phyloP scores from a whole-genome alignment of 2,113 vertebrate genomes.

The Megaceryle torquata region DNA sequence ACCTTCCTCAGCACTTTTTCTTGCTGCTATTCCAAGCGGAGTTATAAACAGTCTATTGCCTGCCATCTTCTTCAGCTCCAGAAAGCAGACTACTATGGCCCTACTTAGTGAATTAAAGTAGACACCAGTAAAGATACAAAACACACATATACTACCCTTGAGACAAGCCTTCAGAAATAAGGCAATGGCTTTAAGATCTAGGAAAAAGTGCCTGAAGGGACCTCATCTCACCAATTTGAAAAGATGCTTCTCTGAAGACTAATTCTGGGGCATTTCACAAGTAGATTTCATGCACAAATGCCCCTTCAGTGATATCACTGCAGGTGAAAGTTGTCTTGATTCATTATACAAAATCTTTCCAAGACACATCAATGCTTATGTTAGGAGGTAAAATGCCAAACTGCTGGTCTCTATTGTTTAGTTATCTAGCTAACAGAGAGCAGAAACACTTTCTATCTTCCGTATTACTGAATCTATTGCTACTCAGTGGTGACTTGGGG shows the following conservation, averaged over 20 bases:
- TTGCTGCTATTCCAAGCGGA: background rate
- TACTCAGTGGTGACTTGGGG: background rate
- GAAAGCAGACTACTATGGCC: background rate
- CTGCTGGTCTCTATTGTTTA: background rate
- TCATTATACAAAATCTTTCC: background rate
- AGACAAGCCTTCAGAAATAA: background rate
- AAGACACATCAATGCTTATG: background rate
- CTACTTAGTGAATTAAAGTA: background rate
- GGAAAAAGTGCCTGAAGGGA: background rate
- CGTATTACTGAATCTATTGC: background rate
- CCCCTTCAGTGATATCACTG: background rate
- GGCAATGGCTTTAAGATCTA: background rate
- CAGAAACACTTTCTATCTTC: background rate
- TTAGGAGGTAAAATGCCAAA: too few species aligned
- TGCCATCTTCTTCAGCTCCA: background rate
- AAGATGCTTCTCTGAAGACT: background rate
- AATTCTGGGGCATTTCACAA: background rate
- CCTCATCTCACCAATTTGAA: background rate
- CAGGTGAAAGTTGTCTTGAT: background rate
- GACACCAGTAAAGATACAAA: background rate
- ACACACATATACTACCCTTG: background rate
- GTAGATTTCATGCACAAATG: background rate
- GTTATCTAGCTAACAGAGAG: background rate
- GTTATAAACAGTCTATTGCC: background rate
- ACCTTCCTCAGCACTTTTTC: background rate